Base-by-base conservation (phyloP, 2,888 invertebrate species). In the Eupeodes luniger region DNA sequence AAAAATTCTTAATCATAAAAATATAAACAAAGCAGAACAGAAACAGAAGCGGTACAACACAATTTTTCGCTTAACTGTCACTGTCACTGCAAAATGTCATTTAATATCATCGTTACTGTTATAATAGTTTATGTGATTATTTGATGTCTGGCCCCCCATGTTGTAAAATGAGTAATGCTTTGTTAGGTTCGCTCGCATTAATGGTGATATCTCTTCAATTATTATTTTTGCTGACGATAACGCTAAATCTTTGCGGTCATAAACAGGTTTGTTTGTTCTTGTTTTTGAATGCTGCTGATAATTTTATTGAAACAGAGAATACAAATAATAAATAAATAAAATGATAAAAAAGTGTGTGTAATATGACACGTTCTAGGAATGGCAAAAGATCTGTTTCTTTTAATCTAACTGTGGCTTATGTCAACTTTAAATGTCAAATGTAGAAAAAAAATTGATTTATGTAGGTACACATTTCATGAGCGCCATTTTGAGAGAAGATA, bases 121-220 rank as follows among this genome's bases (percentile, higher is more conserved):
- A 9, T 40, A 7, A 40, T 51, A 14, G 59, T 55, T 19, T 77
- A 66, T 76, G 16, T 70, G 19, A 34, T 62, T 72, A 14, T 70
- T 34, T 53, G 44, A 9, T 40, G 9, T 9, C 9, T 40, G 40
- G 4, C 76, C 36, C 76, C 49, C 75, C 36, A 51, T 70, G 12
- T 34, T 55, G 61, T 69, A 27, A 62, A 62, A 7, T 70, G 85
- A 81, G 61, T 85, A 81, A 85, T 85, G 51, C 16, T 81, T 40
- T 27, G 16, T 55, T 64, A 55, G 16, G 51, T 40, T 40, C 6
- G 51, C 62, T 62, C n/a, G 16, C 40, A 64, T 77, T 34, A 61
- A 75, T 19, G 55, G 62, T 77, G 49, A 57, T 57, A 72, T 19
- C 19, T 61, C 49, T 44, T 49, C 36, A 36, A 3, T 80, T 47